Evolutionary conservation across 1,140 invertebrate genomes (phyloP).

Genomic region (Adelges cooleyi): DNA sequence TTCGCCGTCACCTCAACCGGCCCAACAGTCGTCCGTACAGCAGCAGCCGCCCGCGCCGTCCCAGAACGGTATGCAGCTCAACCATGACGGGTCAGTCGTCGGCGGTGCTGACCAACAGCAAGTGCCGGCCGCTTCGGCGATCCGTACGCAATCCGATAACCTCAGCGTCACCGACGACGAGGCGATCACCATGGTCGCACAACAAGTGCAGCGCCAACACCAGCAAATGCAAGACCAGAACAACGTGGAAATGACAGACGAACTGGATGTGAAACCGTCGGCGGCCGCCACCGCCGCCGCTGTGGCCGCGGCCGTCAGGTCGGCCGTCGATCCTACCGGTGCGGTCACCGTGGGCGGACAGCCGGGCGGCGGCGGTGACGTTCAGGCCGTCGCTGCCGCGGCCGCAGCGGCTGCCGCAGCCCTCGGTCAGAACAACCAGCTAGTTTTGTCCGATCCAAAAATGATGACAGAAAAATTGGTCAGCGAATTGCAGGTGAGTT

Average conservation of each 20-base stretch:
- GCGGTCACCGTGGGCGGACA: neutral
- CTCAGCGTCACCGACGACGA: slow-evolving; percentile 12
- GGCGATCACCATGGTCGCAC: slow-evolving; percentile 13
- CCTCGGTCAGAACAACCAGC: slow-evolving; percentile 17
- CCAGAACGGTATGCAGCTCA: neutral
- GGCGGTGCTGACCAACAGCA: neutral
- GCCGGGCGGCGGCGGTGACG: neutral
- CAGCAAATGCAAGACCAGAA: neutral
- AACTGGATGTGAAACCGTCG: neutral
- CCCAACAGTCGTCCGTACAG: neutral
- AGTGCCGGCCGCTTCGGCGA: neutral
- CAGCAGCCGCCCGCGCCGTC: slow-evolving; percentile 3
- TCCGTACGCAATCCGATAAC: neutral
- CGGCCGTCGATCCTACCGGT: neutral
- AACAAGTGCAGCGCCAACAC: slow-evolving; percentile 22
- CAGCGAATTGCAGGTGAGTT: slow-evolving; percentile 36
- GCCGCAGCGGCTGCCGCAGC: neutral
- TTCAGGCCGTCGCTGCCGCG: neutral
- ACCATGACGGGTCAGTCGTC: neutral
- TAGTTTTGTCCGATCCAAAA: slow-evolving; percentile 32
- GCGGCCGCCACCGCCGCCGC: neutral
- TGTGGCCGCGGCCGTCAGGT: neutral
- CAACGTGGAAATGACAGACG: slow-evolving; percentile 11
- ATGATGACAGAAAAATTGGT: slow-evolving; percentile 36
- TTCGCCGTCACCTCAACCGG: slow-evolving; percentile 10